Conservation (phyloP, 2,113 vertebrate genomes). For the Gasterosteus nipponicus region DNA sequence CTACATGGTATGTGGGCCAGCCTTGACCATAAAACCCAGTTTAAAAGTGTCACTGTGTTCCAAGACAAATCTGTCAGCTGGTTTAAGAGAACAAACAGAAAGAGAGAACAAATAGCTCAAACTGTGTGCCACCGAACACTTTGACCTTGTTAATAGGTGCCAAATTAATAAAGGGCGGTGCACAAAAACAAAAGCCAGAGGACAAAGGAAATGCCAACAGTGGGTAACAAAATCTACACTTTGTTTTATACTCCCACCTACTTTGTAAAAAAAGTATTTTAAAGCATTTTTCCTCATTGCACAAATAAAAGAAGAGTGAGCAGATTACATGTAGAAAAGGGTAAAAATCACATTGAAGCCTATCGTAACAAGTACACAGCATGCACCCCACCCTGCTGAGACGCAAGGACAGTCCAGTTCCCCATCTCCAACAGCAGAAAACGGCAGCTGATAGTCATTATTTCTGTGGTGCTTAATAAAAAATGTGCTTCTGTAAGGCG, state of each 20-base stretch:
- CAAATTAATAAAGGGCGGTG: constrained; percentile 23
- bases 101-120: constrained; percentile 13
- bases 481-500: constrained; percentile 47
- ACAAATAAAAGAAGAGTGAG: constrained; percentile 5
- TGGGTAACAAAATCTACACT: constrained; percentile 14
- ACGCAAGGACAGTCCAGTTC: constrained; percentile 31
- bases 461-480: constrained; percentile 31
- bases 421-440: constrained; percentile 30
- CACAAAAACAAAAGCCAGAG: constrained; percentile 38
- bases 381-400: constrained; percentile 22
- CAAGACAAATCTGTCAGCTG: constrained; percentile 8
- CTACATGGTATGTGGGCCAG: not conserved
- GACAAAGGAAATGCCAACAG: constrained; percentile 45
- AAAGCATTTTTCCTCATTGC: constrained; percentile 6
- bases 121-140: constrained; percentile 35
- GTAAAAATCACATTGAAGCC: constrained; percentile 14
- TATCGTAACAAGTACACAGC: constrained; percentile 18
- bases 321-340: constrained; percentile 1
- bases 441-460: constrained; percentile 67
- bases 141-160: constrained; percentile 22
- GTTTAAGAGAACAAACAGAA: constrained; percentile 29
- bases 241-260: constrained; percentile 13
- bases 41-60: constrained; percentile 1
- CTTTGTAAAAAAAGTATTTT: constrained; percentile 1
- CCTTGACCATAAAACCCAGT: not conserved